Evolutionary conservation across 1,140 invertebrate species (phyloP), one percentile per base, ranked within the genome.

Genomic region (Zaprionus camerounensis): DNA sequence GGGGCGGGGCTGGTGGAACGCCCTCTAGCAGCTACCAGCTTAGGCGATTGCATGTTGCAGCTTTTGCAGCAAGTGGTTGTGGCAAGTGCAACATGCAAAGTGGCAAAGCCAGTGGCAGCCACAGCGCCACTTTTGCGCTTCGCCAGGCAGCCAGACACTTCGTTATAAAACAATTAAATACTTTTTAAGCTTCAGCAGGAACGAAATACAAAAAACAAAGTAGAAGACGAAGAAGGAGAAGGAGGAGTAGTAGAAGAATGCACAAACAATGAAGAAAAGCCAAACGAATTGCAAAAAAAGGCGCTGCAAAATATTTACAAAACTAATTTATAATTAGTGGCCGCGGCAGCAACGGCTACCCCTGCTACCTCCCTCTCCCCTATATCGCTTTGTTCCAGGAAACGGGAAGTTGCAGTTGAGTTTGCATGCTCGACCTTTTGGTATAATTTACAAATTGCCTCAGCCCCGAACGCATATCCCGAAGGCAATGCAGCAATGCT

Each of bases 131-230:
- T 83, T 88, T 83, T 86, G 77, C 83, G 83, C 84, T 84, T 81
- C 81, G 81, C 71, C 68, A 80, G 66, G 72, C 82, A 70, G 41
- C 81, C 85, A 88, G 85, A 88, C 85, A 88, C 86, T 90, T 88
- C 85, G 85, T 88, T 88, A 88, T 91, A 90, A 88, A 88, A 91
- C 85, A 85, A 88, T 88, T 90, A 79, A 81, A 90, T 67, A 51
- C 28, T 58, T 67, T 22, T 55, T 65, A 64, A 53, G 44, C 24
- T 53, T 3, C 38, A 13, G 38, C 38, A 46, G n/a, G n/a, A 46
- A 34, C 9, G 31, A 34, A 34, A 34, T 34, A 34, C 9, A 9
- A 34, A 34, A 46, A 46, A 17, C 6, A 44, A 46, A 46, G n/a
- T 17, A 46, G 15, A 9, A 38, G 44, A 22, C 56, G 49, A 22